phyloP scores from a whole-genome alignment of 2,797 vertebrate species.

The Chiloscyllium punctatum region DNA sequence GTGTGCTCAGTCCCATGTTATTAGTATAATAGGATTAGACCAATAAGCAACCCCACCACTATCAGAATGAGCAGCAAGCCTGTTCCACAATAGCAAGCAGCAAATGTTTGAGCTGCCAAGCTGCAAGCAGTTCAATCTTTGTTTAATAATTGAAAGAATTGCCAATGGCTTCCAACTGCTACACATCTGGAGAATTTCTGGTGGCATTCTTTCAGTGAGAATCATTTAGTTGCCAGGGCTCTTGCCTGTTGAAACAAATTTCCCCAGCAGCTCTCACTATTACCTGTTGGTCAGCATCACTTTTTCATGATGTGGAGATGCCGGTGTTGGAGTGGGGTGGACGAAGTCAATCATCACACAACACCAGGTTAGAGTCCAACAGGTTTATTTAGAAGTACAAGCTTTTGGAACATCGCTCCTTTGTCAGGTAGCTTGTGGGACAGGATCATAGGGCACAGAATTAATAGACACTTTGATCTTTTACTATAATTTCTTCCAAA shows the following conservation, averaged over 20 bases:
- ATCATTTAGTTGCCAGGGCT: not conserved
- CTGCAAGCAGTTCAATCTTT: not conserved
- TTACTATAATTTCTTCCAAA: too few species aligned
- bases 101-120: not conserved
- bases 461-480: too few species aligned
- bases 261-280: not conserved
- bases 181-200: not conserved
- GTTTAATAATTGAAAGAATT: constrained; percentile 2
- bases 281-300: not conserved
- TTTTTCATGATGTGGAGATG: too few species aligned
- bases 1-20: not conserved
- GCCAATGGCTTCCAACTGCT: not conserved
- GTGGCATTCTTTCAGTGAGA: not conserved
- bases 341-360: too few species aligned
- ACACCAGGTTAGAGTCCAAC: too few species aligned
- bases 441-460: too few species aligned
- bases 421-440: too few species aligned
- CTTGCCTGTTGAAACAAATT: not conserved
- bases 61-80: not conserved
- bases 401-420: too few species aligned
- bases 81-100: not conserved
- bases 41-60: not conserved
- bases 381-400: too few species aligned
- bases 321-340: too few species aligned
- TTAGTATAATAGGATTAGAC: not conserved